Evolutionary conservation across 2,888 invertebrate species (phyloP).

Genomic region (Ichneumon xanthorius): DNA sequence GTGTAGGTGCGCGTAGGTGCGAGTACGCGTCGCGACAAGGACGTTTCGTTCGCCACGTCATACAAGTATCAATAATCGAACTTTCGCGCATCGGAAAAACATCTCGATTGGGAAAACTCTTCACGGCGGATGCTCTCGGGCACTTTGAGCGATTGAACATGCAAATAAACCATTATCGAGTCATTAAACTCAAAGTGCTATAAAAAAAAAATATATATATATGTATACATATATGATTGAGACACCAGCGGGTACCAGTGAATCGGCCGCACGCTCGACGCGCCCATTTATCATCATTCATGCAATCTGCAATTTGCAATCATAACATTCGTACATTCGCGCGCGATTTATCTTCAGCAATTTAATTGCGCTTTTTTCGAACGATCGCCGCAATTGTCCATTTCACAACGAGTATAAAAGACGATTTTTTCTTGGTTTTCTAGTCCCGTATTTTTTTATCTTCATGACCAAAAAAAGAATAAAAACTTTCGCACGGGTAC

Average conservation of each 20-base stretch:
- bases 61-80: background rate
- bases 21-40: background rate
- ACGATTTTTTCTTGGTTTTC: too few relatives aligned
- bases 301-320: constrained; percentile 39
- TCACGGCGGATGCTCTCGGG: background rate
- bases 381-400: background rate
- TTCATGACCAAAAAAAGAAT: too few relatives aligned
- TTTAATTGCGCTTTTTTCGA: constrained; percentile 12
- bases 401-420: too few relatives aligned
- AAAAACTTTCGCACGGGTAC: too few relatives aligned
- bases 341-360: background rate
- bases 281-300: constrained; percentile 26
- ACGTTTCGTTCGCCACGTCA: background rate
- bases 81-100: background rate
- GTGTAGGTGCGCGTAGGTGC: background rate
- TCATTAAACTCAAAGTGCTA: constrained; percentile 19
- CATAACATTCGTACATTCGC: background rate
- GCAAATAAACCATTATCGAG: constrained; percentile 27
- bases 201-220: background rate
- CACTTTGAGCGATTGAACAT: constrained; percentile 9
- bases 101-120: background rate
- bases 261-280: background rate
- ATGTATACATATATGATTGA: background rate
- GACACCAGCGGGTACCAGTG: background rate
- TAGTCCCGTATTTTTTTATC: too few relatives aligned